Evolutionary conservation across 2,888 invertebrate genomes (phyloP).

Genomic region (Ametastegia equiseti): DNA sequence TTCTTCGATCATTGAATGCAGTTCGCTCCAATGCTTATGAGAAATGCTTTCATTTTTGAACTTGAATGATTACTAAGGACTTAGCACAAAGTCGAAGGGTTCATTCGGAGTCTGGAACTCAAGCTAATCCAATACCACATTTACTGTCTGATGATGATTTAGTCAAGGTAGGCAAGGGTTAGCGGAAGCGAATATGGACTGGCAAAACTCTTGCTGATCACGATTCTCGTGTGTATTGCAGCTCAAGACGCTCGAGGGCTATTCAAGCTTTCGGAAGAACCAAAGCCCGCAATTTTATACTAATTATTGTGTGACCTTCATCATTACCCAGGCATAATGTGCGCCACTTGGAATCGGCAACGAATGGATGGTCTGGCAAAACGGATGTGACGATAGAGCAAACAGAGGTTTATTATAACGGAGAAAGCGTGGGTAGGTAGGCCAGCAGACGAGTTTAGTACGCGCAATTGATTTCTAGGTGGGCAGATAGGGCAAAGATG

Average conservation of each 20-base stretch:
- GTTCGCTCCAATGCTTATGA: background rate
- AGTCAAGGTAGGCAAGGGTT: background rate
- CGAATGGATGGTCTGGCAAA: background rate
- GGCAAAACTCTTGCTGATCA: background rate
- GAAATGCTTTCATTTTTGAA: background rate
- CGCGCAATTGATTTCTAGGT: too few species aligned
- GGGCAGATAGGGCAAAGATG: background rate
- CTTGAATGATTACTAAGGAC: background rate
- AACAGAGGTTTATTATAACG: background rate
- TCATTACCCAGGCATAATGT: slow-evolving; percentile 25
- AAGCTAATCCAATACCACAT: background rate
- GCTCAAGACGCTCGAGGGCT: slow-evolving; percentile 26
- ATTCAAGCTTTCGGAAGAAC: slow-evolving; percentile 14
- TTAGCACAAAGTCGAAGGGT: background rate
- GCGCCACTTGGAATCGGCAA: slow-evolving; percentile 12
- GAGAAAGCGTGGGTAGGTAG: background rate
- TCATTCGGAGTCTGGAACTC: background rate
- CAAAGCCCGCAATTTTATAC: background rate
- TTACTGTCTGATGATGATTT: background rate
- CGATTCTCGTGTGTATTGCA: background rate
- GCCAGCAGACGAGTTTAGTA: background rate
- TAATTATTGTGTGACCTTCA: slow-evolving; percentile 23
- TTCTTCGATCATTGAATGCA: background rate
- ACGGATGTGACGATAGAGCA: background rate
- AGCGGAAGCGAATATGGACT: background rate